Percentiles rank a stretch among this genome's conserved stretches.
These are phyloP conservation scores for Nomada ruficornis DNA, from an alignment of 2,888 invertebrate genomes.

Conservation along the genomic window DNA sequence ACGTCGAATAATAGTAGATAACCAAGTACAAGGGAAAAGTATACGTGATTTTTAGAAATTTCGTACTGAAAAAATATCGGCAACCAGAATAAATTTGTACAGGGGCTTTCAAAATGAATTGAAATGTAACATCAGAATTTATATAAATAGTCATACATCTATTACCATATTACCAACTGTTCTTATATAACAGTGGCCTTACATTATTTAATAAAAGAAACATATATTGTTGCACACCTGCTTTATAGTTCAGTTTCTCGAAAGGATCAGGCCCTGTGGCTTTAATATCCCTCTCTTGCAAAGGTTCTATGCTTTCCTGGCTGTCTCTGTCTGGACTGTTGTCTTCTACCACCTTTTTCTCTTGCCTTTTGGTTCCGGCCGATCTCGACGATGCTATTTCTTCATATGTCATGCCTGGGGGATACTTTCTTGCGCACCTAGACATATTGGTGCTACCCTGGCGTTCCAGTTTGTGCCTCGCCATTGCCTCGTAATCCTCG, in stretches of 20 bases:
- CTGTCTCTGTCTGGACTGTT: conserved; percentile 79
- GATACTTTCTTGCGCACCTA: conserved; percentile 78
- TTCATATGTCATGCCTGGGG: conserved; percentile 83
- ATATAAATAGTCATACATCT: neutral
- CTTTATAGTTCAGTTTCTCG: conserved; percentile 84
- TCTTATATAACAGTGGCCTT: neutral
- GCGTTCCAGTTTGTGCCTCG: conserved; percentile 82
- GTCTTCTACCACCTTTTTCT: conserved; percentile 71
- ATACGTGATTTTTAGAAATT: neutral
- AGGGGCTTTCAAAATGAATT: neutral
- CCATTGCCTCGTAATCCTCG: conserved; percentile 83
- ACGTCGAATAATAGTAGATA: neutral
- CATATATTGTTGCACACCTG: conserved; percentile 76
- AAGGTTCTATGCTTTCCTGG: conserved; percentile 80
- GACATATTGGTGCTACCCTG: conserved; percentile 76
- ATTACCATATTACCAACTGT: neutral
- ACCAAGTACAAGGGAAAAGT: neutral
- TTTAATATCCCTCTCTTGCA: conserved; percentile 82
- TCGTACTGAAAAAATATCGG: too few species aligned
- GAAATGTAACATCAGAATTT: neutral
- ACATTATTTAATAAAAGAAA: neutral
- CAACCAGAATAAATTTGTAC: too few species aligned
- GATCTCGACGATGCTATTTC: conserved; percentile 81
- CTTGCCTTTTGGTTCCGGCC: conserved; percentile 68
- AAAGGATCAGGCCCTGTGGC: conserved; percentile 84